Evolutionary conservation across 1,140 invertebrate species (phyloP), one percentile per base, ranked within the genome.

Genomic region (Solen grandis): DNA sequence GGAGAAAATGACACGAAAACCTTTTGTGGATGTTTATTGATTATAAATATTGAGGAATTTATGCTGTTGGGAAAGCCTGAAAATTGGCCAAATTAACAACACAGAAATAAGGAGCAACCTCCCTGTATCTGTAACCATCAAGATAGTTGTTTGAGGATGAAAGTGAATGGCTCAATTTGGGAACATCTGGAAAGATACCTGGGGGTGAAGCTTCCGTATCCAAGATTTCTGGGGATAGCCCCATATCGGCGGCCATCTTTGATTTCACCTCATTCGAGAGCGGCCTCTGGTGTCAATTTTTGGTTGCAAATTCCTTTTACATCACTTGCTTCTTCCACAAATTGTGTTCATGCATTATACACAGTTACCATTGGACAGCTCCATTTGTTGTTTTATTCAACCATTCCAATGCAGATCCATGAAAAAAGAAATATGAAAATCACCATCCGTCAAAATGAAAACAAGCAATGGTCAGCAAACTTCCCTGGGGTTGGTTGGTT

Each of bases 241-340:
- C 83, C 78, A 81, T 66, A 57, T 74, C 69, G 83, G 83, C 73
- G 77, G 83, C 83, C 83, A 84, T 84, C 72, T 84, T 84, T 81
- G 83, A 83, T 83, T 81, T 80, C 76, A 69, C 76, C 74, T 75
- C 83, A 84, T 84, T 76, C 69, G 83, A 52, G 36, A 81, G 83
- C 83, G 83, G 83, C 83, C 83, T 84, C 83, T 84, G 73, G 78
- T 84, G 75, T 74, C 83, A 72, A 73, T 73, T 59, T 16, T 35
- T 55, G 63, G 73, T 81, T 81, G 72, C 78, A 81, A 38, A 76
- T 50, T 25, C 52, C 35, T 38, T 68, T 76, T 72, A 77, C 77
- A 63, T 76, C 66, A 59, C 57, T 65, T 62, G 52, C 76, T 76
- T 66, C 70, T 65, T 79, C 31, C 70, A 73, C 8, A 57, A 60